Conservation (phyloP, 2,888 invertebrate genomes). For the Hydrotaea diabolus region DNA sequence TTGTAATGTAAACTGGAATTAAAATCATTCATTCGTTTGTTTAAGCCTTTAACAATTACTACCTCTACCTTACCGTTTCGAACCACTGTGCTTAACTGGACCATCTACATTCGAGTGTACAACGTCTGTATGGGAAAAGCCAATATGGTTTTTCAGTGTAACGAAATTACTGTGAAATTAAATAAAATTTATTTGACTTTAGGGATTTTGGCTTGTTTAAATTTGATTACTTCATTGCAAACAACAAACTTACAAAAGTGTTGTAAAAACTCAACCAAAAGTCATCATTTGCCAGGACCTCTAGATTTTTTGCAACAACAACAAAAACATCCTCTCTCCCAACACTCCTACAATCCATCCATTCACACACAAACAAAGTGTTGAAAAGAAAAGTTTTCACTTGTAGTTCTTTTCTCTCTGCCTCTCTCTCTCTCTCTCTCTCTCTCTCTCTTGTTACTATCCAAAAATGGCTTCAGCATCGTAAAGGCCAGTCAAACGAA, state of each 20-base stretch:
- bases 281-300: slow-evolving; percentile 20
- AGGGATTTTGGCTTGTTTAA: slow-evolving; percentile 10
- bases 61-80: too few relatives aligned
- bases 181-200: slow-evolving; percentile 28
- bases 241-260: background rate
- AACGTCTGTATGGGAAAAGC: background rate
- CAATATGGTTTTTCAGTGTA: background rate
- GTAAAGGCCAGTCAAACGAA: background rate
- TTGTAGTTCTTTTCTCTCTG: slow-evolving; percentile 30
- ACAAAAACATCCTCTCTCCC: background rate
- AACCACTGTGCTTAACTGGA: too few relatives aligned
- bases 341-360: background rate
- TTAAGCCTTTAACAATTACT: too few relatives aligned
- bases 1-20: too few relatives aligned
- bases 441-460: too few relatives aligned
- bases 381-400: slow-evolving; percentile 55
- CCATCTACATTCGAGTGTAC: too few relatives aligned
- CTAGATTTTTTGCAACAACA: background rate
- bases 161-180: slow-evolving; percentile 15
- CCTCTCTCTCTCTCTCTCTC: too few relatives aligned
- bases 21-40: too few relatives aligned
- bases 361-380: slow-evolving; percentile 37
- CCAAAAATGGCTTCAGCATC: background rate
- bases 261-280: slow-evolving; percentile 18
- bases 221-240: slow-evolving; percentile 19